Evolutionary conservation across 2,797 vertebrate species (phyloP).

Genomic region (Eupleurogrammus muticus): DNA sequence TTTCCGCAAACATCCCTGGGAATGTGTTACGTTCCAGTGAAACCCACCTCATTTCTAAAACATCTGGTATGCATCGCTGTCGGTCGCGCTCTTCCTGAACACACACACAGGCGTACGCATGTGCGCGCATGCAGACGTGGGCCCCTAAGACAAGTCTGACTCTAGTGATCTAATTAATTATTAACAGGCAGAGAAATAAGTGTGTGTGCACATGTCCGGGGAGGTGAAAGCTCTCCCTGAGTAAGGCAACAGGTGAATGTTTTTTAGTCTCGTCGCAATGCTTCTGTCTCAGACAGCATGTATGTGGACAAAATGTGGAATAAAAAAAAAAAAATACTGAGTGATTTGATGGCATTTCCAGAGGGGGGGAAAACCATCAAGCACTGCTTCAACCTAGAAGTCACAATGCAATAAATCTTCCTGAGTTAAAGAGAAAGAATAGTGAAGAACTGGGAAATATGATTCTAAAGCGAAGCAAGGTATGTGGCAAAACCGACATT

Average conservation of each 20-base stretch:
- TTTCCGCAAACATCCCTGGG: slow-evolving; percentile 83
- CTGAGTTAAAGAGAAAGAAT: slow-evolving; percentile 17
- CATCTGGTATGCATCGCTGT: slow-evolving; percentile 83
- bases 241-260: slow-evolving; percentile 57
- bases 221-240: slow-evolving; percentile 11
- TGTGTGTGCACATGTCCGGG: slow-evolving; percentile 3
- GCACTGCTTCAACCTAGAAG: slow-evolving; percentile 1
- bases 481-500: not conserved
- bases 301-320: not conserved
- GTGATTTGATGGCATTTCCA: slow-evolving; percentile 30
- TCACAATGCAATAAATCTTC: slow-evolving; percentile 41
- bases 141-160: slow-evolving; percentile 37
- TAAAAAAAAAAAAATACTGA: slow-evolving; percentile 13
- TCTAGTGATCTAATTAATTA: slow-evolving; percentile 70
- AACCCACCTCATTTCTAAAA: slow-evolving; percentile 83
- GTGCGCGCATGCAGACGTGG: slow-evolving; percentile 13
- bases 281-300: slow-evolving; percentile 10
- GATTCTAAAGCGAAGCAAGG: slow-evolving; percentile 6
- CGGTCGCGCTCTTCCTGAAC: slow-evolving; percentile 57
- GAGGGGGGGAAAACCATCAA: slow-evolving; percentile 6
- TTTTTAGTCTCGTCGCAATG: slow-evolving; percentile 17
- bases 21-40: slow-evolving; percentile 82
- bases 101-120: slow-evolving; percentile 36
- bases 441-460: slow-evolving; percentile 23
- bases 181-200: slow-evolving; percentile 38